Evolutionary conservation across 2,113 vertebrate species (phyloP).

Genomic region (Chaetura pelagica): DNA sequence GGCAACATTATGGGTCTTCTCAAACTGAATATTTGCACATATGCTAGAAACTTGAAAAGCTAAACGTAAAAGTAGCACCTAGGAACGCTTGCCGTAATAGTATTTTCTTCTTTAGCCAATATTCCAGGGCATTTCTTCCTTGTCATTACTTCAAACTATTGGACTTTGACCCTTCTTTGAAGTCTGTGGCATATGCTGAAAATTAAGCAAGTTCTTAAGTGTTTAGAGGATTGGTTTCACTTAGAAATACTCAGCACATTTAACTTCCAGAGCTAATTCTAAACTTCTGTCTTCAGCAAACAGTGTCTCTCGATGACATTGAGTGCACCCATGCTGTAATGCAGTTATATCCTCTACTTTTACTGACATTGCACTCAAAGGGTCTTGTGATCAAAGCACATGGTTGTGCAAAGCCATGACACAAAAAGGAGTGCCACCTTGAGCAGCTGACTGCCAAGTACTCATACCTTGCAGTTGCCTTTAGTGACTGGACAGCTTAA

Average conservation of each 20-base stretch:
- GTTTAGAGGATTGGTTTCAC: conserved; percentile 62
- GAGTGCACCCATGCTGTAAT: background rate
- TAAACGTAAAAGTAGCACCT: background rate
- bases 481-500: background rate
- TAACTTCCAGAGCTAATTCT: conserved; percentile 40
- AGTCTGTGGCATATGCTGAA: conserved; percentile 65
- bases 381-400: background rate
- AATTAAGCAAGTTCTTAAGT: conserved; percentile 54
- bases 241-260: conserved; percentile 47
- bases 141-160: conserved; percentile 45
- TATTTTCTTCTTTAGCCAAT: conserved; percentile 14
- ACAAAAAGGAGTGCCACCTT: background rate
- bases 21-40: background rate
- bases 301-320: background rate
- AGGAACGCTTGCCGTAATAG: background rate
- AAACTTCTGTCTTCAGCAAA: conserved; percentile 54
- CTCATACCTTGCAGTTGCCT: background rate
- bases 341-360: background rate
- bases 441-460: background rate
- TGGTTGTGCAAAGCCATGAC: background rate
- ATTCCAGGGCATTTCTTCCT: conserved; percentile 15
- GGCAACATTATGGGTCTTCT: accelerated
- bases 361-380: background rate
- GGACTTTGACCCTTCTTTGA: conserved; percentile 58
- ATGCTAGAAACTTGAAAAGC: background rate